phyloP scores from a whole-genome alignment of 1,140 invertebrate species.

The Asobara japonica region DNA sequence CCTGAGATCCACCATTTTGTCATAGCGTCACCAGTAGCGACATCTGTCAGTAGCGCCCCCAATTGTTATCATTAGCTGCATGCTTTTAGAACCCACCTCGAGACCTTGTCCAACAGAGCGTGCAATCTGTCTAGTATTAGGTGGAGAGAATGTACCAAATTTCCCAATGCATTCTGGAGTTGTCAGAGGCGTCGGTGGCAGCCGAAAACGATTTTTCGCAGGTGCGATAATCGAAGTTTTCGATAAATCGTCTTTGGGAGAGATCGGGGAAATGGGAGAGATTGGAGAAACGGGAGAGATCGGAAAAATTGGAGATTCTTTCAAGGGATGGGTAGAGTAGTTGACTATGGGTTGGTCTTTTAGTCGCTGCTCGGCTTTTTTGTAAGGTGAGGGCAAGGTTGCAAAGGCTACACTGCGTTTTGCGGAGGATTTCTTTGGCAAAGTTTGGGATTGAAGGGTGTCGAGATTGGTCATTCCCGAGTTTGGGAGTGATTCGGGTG shows the following conservation, averaged over 20 bases:
- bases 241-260: slow-evolving; percentile 32
- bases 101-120: slow-evolving; percentile 59
- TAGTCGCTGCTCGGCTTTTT: slow-evolving; percentile 24
- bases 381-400: slow-evolving; percentile 45
- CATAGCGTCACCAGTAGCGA: too few relatives aligned
- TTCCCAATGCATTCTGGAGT: slow-evolving; percentile 47
- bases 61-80: slow-evolving; percentile 44
- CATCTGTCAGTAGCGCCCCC: too few relatives aligned
- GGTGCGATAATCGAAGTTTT: slow-evolving; percentile 20
- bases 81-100: slow-evolving; percentile 62
- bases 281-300: slow-evolving; percentile 31
- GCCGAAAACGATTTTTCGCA: slow-evolving; percentile 47
- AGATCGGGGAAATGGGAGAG: too few relatives aligned
- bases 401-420: slow-evolving; percentile 55
- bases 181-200: slow-evolving; percentile 61
- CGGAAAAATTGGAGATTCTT: slow-evolving; percentile 32
- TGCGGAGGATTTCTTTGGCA: slow-evolving; percentile 43
- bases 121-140: slow-evolving; percentile 63
- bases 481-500: slow-evolving; percentile 30
- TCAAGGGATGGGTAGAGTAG: slow-evolving; percentile 26
- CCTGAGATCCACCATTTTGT: too few relatives aligned
- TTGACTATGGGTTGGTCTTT: slow-evolving; percentile 23
- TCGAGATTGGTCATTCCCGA: slow-evolving; percentile 44
- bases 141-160: slow-evolving; percentile 47
- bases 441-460: slow-evolving; percentile 45